Percentiles rank a stretch among this genome's conserved stretches.
Evolutionary conservation across 30 jellyfish, hydroid and myxozoan species (phyloP).

Genomic region (Hydractinia symbiolongicarpus): DNA sequence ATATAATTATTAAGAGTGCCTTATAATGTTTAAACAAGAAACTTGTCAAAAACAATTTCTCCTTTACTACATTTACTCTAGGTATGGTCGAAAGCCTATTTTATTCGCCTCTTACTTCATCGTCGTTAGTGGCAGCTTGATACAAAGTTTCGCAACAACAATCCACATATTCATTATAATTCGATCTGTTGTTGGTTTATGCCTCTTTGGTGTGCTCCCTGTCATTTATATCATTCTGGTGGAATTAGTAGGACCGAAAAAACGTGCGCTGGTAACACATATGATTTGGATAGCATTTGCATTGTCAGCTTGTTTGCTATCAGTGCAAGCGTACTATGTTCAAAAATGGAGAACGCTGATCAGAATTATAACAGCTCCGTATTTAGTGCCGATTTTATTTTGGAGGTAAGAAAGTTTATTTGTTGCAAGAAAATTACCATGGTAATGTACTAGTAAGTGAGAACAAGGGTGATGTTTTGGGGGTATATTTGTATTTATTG

Average conservation of each 20-base stretch:
- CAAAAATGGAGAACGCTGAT: slow-evolving; percentile 70
- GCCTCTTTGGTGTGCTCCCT: slow-evolving; percentile 61
- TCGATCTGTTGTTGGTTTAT: slow-evolving; percentile 51
- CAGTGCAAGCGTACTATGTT: slow-evolving; percentile 66
- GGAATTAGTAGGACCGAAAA: slow-evolving; percentile 65
- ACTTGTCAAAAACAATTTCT: too few species aligned
- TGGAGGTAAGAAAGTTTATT: slow-evolving; percentile 54
- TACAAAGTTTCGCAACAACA: slow-evolving; percentile 42
- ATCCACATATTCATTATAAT: slow-evolving; percentile 46
- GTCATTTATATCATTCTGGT: slow-evolving; percentile 58
- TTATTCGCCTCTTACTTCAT: slow-evolving; percentile 51
- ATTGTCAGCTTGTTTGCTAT: slow-evolving; percentile 43
- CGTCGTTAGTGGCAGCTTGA: slow-evolving; percentile 44
- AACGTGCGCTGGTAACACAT: slow-evolving; percentile 63
- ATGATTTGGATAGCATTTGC: slow-evolving; percentile 63
- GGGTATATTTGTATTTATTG: too few species aligned
- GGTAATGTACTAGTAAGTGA: too few species aligned
- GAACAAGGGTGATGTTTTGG: too few species aligned
- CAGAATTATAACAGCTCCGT: slow-evolving; percentile 69
- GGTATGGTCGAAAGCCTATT: slow-evolving; percentile 66
- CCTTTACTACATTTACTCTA: neutral
- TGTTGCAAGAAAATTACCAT: neutral
- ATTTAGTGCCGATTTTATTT: slow-evolving; percentile 43
- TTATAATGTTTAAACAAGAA: too few species aligned
- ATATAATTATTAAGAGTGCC: too few species aligned